A percentile compares a stretch with the other conserved stretches of the same genome.
phyloP scores from a whole-genome alignment of 2,888 invertebrate species.

The Oasisia sp. region DNA sequence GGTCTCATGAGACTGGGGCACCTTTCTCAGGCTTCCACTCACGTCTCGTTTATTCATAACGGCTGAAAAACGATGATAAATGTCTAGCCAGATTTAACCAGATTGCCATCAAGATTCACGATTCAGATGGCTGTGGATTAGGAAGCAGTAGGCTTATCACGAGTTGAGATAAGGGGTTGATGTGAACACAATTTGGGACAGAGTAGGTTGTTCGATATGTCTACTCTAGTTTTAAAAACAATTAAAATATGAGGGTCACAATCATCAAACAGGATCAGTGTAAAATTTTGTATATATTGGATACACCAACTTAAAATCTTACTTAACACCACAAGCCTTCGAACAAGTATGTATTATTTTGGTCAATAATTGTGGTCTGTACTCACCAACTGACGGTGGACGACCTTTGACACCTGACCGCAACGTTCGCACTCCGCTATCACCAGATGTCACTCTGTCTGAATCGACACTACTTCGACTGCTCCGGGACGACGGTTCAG shows the following conservation, averaged over 20 bases:
- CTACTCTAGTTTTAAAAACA: too few species aligned
- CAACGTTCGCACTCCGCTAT: not conserved
- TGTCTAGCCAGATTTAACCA: too few species aligned
- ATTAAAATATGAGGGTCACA: too few species aligned
- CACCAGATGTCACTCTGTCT: not conserved
- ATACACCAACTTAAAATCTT: not conserved
- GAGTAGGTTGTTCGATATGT: too few species aligned
- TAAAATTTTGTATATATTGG: not conserved
- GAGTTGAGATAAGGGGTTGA: too few species aligned
- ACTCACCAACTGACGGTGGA: not conserved
- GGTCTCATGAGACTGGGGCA: not conserved
- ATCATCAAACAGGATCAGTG: too few species aligned
- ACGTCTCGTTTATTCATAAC: not conserved
- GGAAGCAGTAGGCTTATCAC: too few species aligned
- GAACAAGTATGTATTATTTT: not conserved
- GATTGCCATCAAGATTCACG: too few species aligned
- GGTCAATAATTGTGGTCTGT: not conserved
- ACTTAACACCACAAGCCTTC: not conserved
- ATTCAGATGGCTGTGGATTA: too few species aligned
- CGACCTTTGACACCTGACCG: not conserved
- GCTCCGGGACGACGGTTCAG: not conserved
- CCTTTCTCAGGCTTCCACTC: not conserved
- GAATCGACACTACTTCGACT: constrained; percentile 7
- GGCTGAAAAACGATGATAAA: not conserved
- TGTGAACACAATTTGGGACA: too few species aligned